Conservation (phyloP, 2,113 vertebrate genomes). For the Okapia johnstoni region DNA sequence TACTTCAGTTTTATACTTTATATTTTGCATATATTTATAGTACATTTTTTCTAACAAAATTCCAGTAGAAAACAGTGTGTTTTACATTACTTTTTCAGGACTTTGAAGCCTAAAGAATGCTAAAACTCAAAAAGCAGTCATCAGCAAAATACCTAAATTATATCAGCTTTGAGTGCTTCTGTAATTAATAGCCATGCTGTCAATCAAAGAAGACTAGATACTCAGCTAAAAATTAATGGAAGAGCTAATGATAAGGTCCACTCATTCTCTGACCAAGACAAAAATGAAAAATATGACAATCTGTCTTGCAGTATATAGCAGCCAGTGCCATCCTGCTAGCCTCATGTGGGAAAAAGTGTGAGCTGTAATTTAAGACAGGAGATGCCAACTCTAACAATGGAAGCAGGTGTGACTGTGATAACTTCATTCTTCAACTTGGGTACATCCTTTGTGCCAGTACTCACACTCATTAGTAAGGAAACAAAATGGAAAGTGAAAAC, state of each 20-base stretch:
- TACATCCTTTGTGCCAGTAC: background rate
- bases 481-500: constrained; percentile 30
- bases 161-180: background rate
- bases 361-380: background rate
- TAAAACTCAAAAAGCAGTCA: background rate
- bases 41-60: constrained; percentile 18
- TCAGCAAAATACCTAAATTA: background rate
- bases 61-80: background rate
- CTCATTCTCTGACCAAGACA: constrained; percentile 25
- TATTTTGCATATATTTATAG: background rate
- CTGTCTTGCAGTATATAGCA: too few species aligned
- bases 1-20: background rate
- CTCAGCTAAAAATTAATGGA: background rate
- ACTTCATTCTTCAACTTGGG: background rate
- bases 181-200: accelerated
- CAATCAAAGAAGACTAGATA: background rate
- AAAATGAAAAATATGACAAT: background rate
- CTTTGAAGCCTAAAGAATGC: background rate
- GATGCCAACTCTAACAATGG: background rate
- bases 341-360: background rate
- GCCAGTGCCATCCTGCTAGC: accelerated
- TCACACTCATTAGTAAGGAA: constrained; percentile 48
- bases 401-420: constrained; percentile 8
- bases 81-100: background rate
- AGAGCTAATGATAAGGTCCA: background rate